phyloP scores from a whole-genome alignment of 2,113 vertebrate genomes.

The Hypanus sabinus region DNA sequence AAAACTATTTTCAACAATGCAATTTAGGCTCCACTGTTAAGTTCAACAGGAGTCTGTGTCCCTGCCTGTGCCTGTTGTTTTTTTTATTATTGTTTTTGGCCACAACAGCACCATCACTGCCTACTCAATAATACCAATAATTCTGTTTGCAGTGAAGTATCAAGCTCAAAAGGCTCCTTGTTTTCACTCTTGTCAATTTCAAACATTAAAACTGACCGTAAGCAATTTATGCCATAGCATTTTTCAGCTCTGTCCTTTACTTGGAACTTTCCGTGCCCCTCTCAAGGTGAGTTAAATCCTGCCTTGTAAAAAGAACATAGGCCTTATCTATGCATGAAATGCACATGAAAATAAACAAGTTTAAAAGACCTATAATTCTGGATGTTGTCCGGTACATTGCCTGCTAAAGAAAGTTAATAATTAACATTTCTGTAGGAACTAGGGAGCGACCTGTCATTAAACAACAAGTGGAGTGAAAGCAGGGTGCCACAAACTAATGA shows the following conservation, averaged over 20 bases:
- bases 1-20: no score
- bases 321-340: not conserved
- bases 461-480: not conserved
- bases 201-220: not conserved
- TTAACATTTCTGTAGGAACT: not conserved
- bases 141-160: not conserved
- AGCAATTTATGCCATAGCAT: not conserved
- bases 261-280: not conserved
- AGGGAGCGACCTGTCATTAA: not conserved
- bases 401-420: conserved; percentile 9
- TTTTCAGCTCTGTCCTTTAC: not conserved
- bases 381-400: not conserved
- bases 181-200: not conserved
- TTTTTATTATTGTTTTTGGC: no score
- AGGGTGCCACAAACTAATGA: not conserved
- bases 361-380: not conserved
- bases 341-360: not conserved
- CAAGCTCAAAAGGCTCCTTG: not conserved
- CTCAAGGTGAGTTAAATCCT: not conserved
- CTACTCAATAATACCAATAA: no score
- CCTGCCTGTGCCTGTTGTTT: no score
- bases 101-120: no score
- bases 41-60: no score
- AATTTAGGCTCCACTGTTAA: no score
- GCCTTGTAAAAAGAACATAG: not conserved